Conservation (phyloP, 1,140 invertebrate species). For the Pseudoatta argentina region DNA sequence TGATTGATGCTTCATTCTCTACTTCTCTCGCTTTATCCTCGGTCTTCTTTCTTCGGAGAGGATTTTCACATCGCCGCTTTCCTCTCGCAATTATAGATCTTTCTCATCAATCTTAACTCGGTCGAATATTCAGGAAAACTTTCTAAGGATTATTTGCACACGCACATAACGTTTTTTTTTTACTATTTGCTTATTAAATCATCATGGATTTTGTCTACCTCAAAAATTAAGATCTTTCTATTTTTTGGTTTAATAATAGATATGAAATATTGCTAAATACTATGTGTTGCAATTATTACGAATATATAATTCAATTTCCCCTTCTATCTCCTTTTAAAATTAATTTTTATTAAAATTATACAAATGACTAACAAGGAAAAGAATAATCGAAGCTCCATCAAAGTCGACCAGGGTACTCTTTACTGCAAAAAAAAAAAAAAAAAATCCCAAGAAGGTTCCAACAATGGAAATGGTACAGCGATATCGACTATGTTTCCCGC, state of each 20-base stretch:
- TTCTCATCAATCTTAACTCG: slow-evolving; percentile 62
- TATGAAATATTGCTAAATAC: slow-evolving; percentile 8
- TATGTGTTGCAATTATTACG: not conserved
- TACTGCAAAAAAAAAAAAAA: not conserved
- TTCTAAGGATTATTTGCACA: slow-evolving; percentile 17
- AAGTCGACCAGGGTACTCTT: not conserved
- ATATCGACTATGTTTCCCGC: slow-evolving; percentile 68
- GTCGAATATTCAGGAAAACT: slow-evolving; percentile 43
- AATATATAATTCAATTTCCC: not conserved
- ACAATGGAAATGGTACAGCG: slow-evolving; percentile 62
- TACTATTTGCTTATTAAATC: not conserved
- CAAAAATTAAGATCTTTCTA: not conserved
- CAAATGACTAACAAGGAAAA: not conserved
- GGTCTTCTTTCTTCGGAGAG: slow-evolving; percentile 34
- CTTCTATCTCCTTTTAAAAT: not conserved
- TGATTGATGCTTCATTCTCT: slow-evolving; percentile 81
- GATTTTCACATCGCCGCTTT: slow-evolving; percentile 48
- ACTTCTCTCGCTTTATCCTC: slow-evolving; percentile 56
- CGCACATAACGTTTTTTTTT: not conserved
- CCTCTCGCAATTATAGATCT: slow-evolving; percentile 52
- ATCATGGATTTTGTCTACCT: not conserved
- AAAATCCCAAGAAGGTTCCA: not conserved
- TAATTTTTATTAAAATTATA: not conserved
- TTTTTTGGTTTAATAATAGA: not conserved
- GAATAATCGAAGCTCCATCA: not conserved